Evolutionary conservation across 2,113 vertebrate genomes (phyloP).

Genomic region (Falcunculus frontatus): DNA sequence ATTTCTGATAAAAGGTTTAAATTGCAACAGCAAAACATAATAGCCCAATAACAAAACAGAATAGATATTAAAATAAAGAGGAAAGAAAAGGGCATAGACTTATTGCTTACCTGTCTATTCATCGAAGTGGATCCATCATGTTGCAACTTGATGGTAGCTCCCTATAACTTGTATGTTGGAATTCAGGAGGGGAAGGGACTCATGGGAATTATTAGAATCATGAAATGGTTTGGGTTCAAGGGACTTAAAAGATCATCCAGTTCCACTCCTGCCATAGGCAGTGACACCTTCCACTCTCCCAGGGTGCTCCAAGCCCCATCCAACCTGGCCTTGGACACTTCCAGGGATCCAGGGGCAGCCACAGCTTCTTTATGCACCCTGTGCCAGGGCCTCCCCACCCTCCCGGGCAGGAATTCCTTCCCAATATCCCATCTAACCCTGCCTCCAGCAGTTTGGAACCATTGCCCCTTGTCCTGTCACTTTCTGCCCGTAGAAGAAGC

Average conservation of each 20-base stretch:
- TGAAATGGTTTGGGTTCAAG: not conserved
- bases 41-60: not conserved
- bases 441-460: not conserved
- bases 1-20: constrained; percentile 42
- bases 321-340: fast-evolving
- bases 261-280: not conserved
- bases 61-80: constrained; percentile 14
- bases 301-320: fast-evolving
- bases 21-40: constrained; percentile 47
- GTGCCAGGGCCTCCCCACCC: not conserved
- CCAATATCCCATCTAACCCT: not conserved
- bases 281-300: not conserved
- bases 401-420: not conserved
- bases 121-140: not conserved
- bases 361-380: not conserved
- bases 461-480: not conserved
- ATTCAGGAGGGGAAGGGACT: not conserved
- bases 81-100: not conserved
- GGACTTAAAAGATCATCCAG: not conserved
- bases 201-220: not conserved
- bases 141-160: not conserved
- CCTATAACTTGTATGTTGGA: not conserved
- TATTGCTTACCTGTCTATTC: not conserved
- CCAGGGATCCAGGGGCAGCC: not conserved
- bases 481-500: not conserved